A percentile compares a stretch with the other conserved stretches of the same genome.
These are phyloP conservation scores for Micoletzkya japonica DNA, from an alignment of 2,888 invertebrate species.

Conservation along the genomic window DNA sequence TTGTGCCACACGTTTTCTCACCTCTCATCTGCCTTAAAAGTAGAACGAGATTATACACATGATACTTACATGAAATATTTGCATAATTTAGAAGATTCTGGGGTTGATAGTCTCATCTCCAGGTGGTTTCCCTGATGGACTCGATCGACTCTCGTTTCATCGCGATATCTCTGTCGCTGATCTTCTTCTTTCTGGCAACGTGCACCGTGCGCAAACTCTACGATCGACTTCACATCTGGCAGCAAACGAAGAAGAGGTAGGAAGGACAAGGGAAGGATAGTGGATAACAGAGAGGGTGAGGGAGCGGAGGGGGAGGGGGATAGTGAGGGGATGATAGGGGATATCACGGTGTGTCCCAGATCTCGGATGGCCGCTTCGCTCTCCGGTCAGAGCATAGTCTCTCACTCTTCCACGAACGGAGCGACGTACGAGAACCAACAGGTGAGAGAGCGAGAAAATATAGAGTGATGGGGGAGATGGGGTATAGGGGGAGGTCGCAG, in stretches of 20 bases:
- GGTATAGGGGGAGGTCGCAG: background rate
- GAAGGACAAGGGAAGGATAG: background rate
- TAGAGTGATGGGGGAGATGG: background rate
- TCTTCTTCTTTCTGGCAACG: constrained; percentile 31
- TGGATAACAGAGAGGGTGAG: background rate
- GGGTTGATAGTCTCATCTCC: no score
- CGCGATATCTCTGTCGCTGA: constrained; percentile 23
- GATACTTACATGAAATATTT: no score
- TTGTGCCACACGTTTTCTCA: no score
- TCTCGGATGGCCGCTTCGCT: constrained; percentile 25
- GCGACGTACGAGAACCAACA: constrained; percentile 28
- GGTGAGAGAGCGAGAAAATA: background rate
- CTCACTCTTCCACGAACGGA: constrained; percentile 26
- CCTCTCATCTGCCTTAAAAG: no score
- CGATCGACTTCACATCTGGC: constrained; percentile 47
- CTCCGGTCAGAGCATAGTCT: constrained; percentile 28
- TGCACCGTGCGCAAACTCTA: constrained; percentile 36
- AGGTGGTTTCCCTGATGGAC: constrained; percentile 26
- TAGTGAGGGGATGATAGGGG: background rate
- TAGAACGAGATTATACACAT: no score
- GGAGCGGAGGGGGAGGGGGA: background rate
- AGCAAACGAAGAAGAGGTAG: constrained; percentile 45
- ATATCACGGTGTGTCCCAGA: background rate
- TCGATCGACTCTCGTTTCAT: constrained; percentile 34
- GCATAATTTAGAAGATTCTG: no score